Conservation (phyloP, 2,113 vertebrate genomes). For the cattle (Bos taurus) region ARS-UCD2.0 NC_037333.1:5781501-5782000, state of each 20-base stretch:
- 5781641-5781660: not conserved
- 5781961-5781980: not conserved
- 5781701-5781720: conserved; percentile 10
- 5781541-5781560: not conserved
- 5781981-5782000: not conserved
- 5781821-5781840: conserved; percentile 98
- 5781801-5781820: conserved; percentile 92
- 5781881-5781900: conserved; percentile 98
- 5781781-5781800: conserved; percentile 62
- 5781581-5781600: not conserved
- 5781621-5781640: not conserved
- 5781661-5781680: not conserved
- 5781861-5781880: conserved; percentile 98
- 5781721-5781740: conserved; percentile 35
- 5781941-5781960: not conserved
- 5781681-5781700: conserved; percentile 2
- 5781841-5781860: conserved; percentile 98
- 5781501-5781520: not conserved
- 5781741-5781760: conserved; percentile 43
- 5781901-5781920: conserved; percentile 59
- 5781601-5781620: not conserved
- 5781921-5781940: conserved; percentile 34
- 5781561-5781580: not conserved
- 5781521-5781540: not conserved
- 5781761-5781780: conserved; percentile 45